Base-by-base conservation (phyloP, 2,113 vertebrate species). In the Carassius carassius region DNA sequence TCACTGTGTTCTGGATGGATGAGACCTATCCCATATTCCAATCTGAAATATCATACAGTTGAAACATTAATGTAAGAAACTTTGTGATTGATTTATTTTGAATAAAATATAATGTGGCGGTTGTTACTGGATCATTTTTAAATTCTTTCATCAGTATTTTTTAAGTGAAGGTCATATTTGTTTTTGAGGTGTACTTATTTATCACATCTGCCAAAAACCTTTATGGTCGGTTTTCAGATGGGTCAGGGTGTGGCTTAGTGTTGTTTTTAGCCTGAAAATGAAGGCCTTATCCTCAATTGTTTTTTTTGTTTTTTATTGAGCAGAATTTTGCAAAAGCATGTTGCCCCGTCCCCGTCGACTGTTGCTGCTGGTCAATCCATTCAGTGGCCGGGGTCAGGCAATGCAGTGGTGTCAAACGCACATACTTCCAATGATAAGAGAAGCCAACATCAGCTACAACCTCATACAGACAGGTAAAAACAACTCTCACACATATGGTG, bases 371-470 rank as follows among this genome's bases (percentile, higher is more conserved):
- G 94, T 98, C 81, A 98, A 97, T 90, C 97, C 97, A 1, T 96
- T 93, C 84, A 97, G 97, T 82, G 97, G 97, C 86, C 93, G 95
- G 80, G 96, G 96, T 79, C 94, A 95, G 67, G 96, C 96, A 4
- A 94, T 97, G 94, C 95, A 96, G 72, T 96, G 95, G 94, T 97
- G 97, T 91, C 96, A 96, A 87, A 95, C 92, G 54, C 93, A 96
- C 49, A 95, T 98, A 89, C 92, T 97, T 75, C 97, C 97, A 21
- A 97, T 97, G 94, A 95, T 98, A 83, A 91, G 95, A 0, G 97
- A 98, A 88, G 96, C 97, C 0, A 96, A 96, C 86, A 95, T 98
- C 87, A 96, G 95, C 91, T 97, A 97, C 91, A 97, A 97, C 93
- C 95, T 97, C 87, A 96, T 97, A 89, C 96, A 96, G 90, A 98